These are phyloP conservation scores for Ips nitidus DNA, from an alignment of 1,140 invertebrate species.

Conservation along the genomic window DNA sequence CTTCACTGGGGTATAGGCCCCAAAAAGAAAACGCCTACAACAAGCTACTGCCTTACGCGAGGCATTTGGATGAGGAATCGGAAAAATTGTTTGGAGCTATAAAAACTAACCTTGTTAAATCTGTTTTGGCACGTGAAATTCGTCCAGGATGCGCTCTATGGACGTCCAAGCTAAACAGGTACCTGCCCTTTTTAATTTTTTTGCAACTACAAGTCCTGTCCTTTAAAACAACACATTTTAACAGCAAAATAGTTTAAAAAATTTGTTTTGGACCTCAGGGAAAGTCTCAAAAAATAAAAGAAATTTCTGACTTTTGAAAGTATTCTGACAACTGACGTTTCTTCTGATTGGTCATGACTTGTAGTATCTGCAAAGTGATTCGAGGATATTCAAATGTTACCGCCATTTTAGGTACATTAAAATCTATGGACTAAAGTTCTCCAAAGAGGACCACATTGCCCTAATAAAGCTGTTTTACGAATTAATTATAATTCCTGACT, in stretches of 20 bases:
- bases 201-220: not conserved
- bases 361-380: too few relatives aligned
- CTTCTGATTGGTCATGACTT: too few relatives aligned
- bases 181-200: conserved; percentile 36
- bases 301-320: too few relatives aligned
- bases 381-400: too few relatives aligned
- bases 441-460: conserved; percentile 87
- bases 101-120: conserved; percentile 67
- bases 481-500: conserved; percentile 71
- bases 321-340: too few relatives aligned
- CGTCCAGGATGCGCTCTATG: conserved; percentile 66
- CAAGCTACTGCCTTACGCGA: conserved; percentile 67
- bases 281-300: too few relatives aligned
- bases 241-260: too few relatives aligned
- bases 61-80: conserved; percentile 66
- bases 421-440: conserved; percentile 84
- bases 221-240: too few relatives aligned
- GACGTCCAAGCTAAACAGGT: conserved; percentile 66
- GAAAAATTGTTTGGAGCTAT: conserved; percentile 61
- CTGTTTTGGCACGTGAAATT: conserved; percentile 68
- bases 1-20: conserved; percentile 50
- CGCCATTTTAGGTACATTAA: conserved; percentile 67
- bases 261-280: too few relatives aligned
- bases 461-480: conserved; percentile 85
- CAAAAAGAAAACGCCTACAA: conserved; percentile 69